Percentiles rank a stretch among this genome's conserved stretches.
These are phyloP conservation scores for Julus scandinavius DNA, from an alignment of 2,888 invertebrate genomes.

Conservation along the genomic window DNA sequence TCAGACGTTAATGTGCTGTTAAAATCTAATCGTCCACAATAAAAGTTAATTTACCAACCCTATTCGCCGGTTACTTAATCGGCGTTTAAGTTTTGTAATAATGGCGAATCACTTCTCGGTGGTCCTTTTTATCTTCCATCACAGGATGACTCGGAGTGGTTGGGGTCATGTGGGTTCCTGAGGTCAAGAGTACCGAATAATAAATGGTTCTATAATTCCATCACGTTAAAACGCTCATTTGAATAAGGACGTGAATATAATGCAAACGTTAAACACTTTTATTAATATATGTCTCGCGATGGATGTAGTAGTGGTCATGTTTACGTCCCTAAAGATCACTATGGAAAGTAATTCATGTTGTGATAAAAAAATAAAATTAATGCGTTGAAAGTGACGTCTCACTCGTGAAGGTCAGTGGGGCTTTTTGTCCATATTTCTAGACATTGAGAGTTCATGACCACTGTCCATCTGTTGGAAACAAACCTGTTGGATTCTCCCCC, in stretches of 20 bases:
- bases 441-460: not conserved
- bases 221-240: not conserved
- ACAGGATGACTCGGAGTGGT: not conserved
- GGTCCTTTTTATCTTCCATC: not conserved
- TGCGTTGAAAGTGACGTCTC: not conserved
- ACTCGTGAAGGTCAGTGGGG: not conserved
- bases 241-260: conserved; percentile 12
- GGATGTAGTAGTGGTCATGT: too few relatives aligned
- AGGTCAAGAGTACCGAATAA: not conserved
- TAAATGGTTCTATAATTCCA: not conserved
- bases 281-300: not conserved
- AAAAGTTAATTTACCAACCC: too few relatives aligned
- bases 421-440: not conserved
- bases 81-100: too few relatives aligned
- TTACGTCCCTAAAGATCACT: too few relatives aligned
- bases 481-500: not conserved
- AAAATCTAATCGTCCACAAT: too few relatives aligned
- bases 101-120: not conserved
- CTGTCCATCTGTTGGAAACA: not conserved
- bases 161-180: not conserved
- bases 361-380: not conserved
- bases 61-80: too few relatives aligned
- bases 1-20: too few relatives aligned
- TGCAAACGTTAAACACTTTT: not conserved
- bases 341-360: too few relatives aligned